Evolutionary conservation across 2,888 invertebrate species (phyloP), one percentile per base, ranked within the genome.

Genomic region (Altica lythri): DNA sequence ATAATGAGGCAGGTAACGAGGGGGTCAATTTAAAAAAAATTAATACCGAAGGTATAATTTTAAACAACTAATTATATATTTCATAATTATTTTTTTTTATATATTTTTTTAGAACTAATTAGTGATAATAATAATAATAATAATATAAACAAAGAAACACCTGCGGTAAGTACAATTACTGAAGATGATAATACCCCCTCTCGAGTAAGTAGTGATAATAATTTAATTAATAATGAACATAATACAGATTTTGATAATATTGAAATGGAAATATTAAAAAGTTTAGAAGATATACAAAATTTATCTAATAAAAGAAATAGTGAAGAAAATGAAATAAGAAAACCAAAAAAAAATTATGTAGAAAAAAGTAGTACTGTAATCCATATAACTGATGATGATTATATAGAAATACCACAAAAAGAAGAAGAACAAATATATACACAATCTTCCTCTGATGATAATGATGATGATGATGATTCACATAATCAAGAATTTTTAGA

Each of bases 1-100:
- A 88, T 68, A 88, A 88, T 68, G 86, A 88, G 66, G 74, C 75
- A 62, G 77, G 82, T 57, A 78, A 80, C 67, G 72, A 74, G 67
- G 75, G 75, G 72, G 67, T 67, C 8, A 56, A 67, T 8, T 51
- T 72, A 27, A 59, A 68, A 53, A 62, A 65, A 53, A 63, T 71
- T 37, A 66, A 68, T 68, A 75, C 71, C 64, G 73, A 75, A 72
- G 77, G 77, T 77, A n/a, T n/a, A n/a, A 68, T 64, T 67, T 61
- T 43, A 30, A n/a, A n/a, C n/a, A n/a, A n/a, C n/a, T n/a, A n/a
- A n/a, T n/a, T n/a, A n/a, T n/a, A n/a, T n/a, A n/a, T n/a, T n/a
- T n/a, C n/a, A n/a, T n/a, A n/a, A n/a, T n/a, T n/a, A n/a, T n/a
- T n/a, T n/a, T n/a, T n/a, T n/a, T n/a, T n/a, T n/a, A n/a, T n/a